Evolutionary conservation across 2,113 vertebrate genomes (phyloP), one percentile per base, ranked within the genome.

Genomic region (Pterocles burchelli): DNA sequence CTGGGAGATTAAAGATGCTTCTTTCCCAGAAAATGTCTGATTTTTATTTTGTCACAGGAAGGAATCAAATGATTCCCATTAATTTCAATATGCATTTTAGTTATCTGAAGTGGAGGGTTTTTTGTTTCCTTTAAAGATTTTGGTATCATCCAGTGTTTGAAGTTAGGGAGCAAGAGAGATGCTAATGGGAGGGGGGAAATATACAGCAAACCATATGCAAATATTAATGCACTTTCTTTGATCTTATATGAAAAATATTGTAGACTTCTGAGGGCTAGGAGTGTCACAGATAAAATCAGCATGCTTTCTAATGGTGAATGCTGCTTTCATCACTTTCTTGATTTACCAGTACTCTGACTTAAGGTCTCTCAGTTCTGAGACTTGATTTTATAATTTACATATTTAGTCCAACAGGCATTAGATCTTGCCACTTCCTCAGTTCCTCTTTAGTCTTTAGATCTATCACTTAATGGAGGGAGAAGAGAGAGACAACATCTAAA

Each of bases 381-480:
- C 79, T 97, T 94, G 96, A 95, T 97, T 97, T 96, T 75, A 77
- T 97, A 94, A 96, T 95, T 96, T 96, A 96, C 93, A 25, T 96
- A 93, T 97, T 92, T 97, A 94, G 89, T 96, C 86, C 94, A 95
- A 97, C 67, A 86, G 95, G 68, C 83, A 13, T 97, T 96, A 96
- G 96, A 97, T 96, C 96, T 95, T 94, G 74, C 95, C 70, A 63
- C 85, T 96, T 96, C 91, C 67, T 62, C 77, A 2, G 57, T 80
- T 95, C 41, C 70, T 96, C 89, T 96, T 94, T 95, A 96, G 76
- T 92, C 90, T 84, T 80, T 72, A 79, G 96, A 96, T 87, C 80
- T 96, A 36, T 89, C 65, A 68, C 34, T 96, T 96, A 81, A 94
- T 90, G 74, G 96, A 20, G 51, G 46, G 34, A 90, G 65, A 94